These are phyloP conservation scores for Aelia acuminata DNA, from an alignment of 2,888 invertebrate genomes.

Conservation along the genomic window DNA sequence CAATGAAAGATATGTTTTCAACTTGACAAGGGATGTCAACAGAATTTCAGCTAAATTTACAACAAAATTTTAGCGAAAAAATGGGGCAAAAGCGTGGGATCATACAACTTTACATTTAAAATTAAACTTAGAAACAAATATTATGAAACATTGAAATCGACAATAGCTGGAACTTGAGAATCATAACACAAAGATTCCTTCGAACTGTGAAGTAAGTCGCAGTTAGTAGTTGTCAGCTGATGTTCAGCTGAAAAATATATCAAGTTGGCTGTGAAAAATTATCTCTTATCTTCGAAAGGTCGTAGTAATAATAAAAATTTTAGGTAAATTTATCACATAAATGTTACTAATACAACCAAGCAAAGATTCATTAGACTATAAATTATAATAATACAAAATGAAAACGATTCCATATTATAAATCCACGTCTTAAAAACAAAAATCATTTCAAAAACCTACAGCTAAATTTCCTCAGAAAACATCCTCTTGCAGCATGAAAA, in stretches of 20 bases:
- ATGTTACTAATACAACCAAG: neutral
- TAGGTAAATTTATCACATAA: neutral
- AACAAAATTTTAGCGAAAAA: neutral
- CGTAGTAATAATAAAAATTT: neutral
- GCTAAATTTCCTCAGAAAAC: neutral
- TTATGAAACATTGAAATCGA: neutral
- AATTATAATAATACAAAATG: neutral
- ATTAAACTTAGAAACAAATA: neutral
- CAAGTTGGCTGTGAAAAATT: neutral
- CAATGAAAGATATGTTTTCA: neutral
- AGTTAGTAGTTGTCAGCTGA: neutral
- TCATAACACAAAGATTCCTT: conserved; percentile 8
- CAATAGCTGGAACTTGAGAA: neutral
- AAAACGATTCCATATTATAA: neutral
- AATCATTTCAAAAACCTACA: neutral
- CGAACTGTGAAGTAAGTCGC: neutral
- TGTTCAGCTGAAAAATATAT: neutral
- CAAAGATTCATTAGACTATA: neutral
- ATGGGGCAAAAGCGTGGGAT: neutral
- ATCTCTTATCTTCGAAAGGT: neutral
- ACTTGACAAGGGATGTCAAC: conserved; percentile 10
- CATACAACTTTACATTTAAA: conserved; percentile 29
- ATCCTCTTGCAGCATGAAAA: neutral
- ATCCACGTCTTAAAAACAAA: neutral
- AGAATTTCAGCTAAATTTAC: neutral